phyloP scores from a whole-genome alignment of 2,797 vertebrate species.

The Enteromius fasciolatus region DNA sequence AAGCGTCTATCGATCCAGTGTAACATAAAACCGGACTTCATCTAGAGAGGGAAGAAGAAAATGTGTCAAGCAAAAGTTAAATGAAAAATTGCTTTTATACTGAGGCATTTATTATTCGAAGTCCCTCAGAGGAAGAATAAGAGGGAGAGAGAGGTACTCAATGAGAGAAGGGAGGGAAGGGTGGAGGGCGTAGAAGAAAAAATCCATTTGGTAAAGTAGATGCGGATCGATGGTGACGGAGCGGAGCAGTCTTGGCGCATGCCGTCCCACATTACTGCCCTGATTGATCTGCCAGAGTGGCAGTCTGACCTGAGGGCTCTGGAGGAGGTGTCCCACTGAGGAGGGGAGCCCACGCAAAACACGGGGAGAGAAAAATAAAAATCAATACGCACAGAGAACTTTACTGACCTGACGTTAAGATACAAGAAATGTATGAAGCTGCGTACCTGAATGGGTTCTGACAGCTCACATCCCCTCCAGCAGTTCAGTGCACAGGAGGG shows the following conservation, averaged over 20 bases:
- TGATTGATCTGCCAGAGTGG: conserved; percentile 80
- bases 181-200: conserved; percentile 52
- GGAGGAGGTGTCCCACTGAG: conserved; percentile 66
- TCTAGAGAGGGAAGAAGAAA: conserved; percentile 37
- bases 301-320: conserved; percentile 78
- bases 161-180: conserved; percentile 30
- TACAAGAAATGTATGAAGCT: conserved; percentile 68
- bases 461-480: conserved; percentile 57
- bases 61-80: conserved; percentile 73
- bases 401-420: conserved; percentile 71
- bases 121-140: conserved; percentile 69
- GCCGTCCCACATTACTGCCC: conserved; percentile 78
- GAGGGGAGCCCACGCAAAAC: conserved; percentile 46
- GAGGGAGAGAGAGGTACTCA: conserved; percentile 33
- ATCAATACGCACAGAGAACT: conserved; percentile 74
- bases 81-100: conserved; percentile 80
- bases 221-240: conserved; percentile 81
- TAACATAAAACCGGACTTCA: conserved; percentile 36
- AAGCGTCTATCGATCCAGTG: conserved; percentile 51
- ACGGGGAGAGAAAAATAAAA: conserved; percentile 72
- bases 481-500: conserved; percentile 45
- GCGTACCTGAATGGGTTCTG: conserved; percentile 57
- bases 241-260: conserved; percentile 70
- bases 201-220: conserved; percentile 85
- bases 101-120: conserved; percentile 78